Base-by-base conservation (phyloP, 64 coral and sea anemone species). In the Pocillopora damicornis region DNA sequence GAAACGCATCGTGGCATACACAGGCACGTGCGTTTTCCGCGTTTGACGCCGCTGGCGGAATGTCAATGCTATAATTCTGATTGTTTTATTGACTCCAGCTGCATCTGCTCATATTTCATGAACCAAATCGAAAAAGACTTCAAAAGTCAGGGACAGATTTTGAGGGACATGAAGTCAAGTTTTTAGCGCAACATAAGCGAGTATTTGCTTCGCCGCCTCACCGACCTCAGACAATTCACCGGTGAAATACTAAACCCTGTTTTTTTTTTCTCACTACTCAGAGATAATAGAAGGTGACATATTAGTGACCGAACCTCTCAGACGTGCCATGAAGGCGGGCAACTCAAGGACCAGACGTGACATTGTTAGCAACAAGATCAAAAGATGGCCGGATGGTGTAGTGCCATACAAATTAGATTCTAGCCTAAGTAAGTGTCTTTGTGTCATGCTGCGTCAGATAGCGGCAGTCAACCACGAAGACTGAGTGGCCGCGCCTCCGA, bases 241-340 rank as follows among this genome's bases (percentile, higher is more conserved):
- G 3, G 42, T 51, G 42, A 51, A 51, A 51, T 51, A 51, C 42
- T 67, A 71, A 71, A n/a, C 25, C 45, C 12, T 12, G 22, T 85
- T 51, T 73, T n/a, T 59, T 22, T 85, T 26, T 4, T 16, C 58
- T 14, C 37, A 38, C 20, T n/a, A 76, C 74, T 66, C 36, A 90
- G 90, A 92, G 22, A 60, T 92, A 58, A 92, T 92, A 9, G 90
- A 92, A 62, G 90, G 90, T 11, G 90, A 92, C 66, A 87, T 92
- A 42, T 23, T 92, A 15, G 38, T 92, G 9, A 92, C 82, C 18
- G 83, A 68, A 77, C 37, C 61, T 34, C 23, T 92, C 11, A 87
- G 60, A 75, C 45, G 69, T 62, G 67, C 22, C 42, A 14, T 69
- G 61, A 58, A 86, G 25, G 82, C 84, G 61, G 75, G 16, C 2